These are phyloP conservation scores for Holotrichia oblita DNA, from an alignment of 1,140 invertebrate genomes.

Conservation along the genomic window DNA sequence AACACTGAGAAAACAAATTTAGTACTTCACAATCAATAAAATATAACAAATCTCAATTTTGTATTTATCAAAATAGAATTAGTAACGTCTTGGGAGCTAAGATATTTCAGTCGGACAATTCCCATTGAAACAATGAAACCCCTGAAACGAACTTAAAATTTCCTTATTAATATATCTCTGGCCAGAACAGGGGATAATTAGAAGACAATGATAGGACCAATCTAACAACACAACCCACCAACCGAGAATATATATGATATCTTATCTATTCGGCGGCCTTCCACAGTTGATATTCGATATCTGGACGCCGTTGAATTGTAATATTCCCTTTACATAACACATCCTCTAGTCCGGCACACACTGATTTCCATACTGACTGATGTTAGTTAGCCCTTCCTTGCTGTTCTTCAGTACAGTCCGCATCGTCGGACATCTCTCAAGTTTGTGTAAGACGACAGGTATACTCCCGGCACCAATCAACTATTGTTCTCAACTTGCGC, in stretches of 20 bases:
- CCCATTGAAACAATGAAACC: slow-evolving; percentile 27
- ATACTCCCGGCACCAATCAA: slow-evolving; percentile 46
- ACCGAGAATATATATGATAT: slow-evolving; percentile 36
- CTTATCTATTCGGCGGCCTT: slow-evolving; percentile 30
- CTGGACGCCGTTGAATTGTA: slow-evolving; percentile 43
- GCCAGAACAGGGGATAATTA: slow-evolving; percentile 36
- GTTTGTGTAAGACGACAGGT: slow-evolving; percentile 53
- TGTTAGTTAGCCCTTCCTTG: slow-evolving; percentile 54
- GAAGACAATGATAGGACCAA: slow-evolving; percentile 35
- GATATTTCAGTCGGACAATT: slow-evolving; percentile 31
- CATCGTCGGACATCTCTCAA: slow-evolving; percentile 36
- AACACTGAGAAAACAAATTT: too few relatives aligned
- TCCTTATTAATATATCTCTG: slow-evolving; percentile 34
- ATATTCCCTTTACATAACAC: slow-evolving; percentile 49
- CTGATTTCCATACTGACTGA: slow-evolving; percentile 58
- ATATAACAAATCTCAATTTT: neutral
- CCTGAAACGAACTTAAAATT: slow-evolving; percentile 32
- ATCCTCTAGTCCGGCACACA: slow-evolving; percentile 51
- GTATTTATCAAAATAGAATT: slow-evolving; percentile 5
- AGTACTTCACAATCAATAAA: too few relatives aligned
- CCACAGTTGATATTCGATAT: slow-evolving; percentile 35
- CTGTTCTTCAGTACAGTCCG: slow-evolving; percentile 44
- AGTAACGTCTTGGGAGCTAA: slow-evolving; percentile 10
- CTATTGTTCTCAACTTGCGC: slow-evolving; percentile 39
- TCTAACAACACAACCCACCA: slow-evolving; percentile 36